Conservation (phyloP, 2,113 vertebrate species). For the Rhabdomys dilectus region DNA sequence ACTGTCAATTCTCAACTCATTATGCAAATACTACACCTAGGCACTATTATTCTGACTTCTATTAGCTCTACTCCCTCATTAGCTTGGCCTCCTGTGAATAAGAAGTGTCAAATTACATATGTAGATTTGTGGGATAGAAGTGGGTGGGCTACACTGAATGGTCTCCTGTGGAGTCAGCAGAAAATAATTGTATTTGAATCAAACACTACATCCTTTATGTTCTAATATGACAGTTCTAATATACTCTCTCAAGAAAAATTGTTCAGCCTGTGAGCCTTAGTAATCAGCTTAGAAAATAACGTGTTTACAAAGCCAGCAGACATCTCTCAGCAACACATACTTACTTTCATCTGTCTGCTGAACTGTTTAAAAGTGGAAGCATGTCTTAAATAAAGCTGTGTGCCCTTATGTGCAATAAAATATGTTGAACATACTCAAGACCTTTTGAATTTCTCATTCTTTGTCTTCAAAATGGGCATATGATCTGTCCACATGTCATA, state of each 20-base stretch:
- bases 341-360: background rate
- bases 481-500: background rate
- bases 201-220: conserved; percentile 44
- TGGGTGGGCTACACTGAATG: conserved; percentile 2
- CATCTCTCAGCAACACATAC: background rate
- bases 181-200: conserved; percentile 65
- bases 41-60: conserved; percentile 56
- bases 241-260: conserved; percentile 37
- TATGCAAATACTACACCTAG: conserved; percentile 68
- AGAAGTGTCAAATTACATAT: conserved; percentile 63
- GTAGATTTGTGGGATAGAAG: conserved; percentile 38
- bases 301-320: conserved; percentile 21
- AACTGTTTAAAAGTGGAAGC: conserved; percentile 21
- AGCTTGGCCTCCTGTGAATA: conserved; percentile 50
- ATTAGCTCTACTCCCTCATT: conserved; percentile 58
- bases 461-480: conserved; percentile 44
- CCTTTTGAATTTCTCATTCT: background rate
- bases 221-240: conserved; percentile 57
- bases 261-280: background rate
- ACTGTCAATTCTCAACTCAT: conserved; percentile 62
- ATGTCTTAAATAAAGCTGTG: conserved; percentile 27
- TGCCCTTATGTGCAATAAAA: background rate
- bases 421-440: background rate
- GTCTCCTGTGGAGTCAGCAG: conserved; percentile 56
- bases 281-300: conserved; percentile 54